Evolutionary conservation across 2,113 vertebrate species (phyloP).

Genomic region (Astatoreochromis straeleni): DNA sequence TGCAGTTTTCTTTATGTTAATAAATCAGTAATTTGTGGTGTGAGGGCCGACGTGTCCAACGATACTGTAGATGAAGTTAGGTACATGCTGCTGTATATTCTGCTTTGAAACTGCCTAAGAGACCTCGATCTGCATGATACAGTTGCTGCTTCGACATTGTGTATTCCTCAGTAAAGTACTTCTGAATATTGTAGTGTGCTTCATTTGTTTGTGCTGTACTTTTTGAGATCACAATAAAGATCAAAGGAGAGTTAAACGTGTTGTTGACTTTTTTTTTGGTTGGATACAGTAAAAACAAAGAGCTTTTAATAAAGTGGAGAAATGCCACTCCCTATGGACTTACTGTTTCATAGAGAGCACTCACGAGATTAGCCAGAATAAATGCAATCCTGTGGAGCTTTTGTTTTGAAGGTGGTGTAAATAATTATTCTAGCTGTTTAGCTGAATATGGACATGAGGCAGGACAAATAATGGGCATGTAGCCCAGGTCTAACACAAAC

Average conservation of each 20-base stretch:
- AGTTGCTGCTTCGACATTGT: neutral
- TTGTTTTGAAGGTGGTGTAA: neutral
- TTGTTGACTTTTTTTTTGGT: neutral
- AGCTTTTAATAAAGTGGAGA: neutral
- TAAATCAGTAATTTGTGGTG: conserved; percentile 16
- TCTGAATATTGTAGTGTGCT: conserved; percentile 41
- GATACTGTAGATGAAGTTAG: conserved; percentile 38
- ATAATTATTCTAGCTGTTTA: neutral
- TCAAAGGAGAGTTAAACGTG: conserved; percentile 7
- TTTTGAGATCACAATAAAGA: conserved; percentile 63
- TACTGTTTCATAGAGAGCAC: neutral
- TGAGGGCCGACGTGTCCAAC: neutral
- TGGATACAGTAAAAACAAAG: neutral
- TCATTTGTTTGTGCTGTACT: conserved; percentile 58
- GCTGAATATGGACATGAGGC: neutral
- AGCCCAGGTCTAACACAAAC: neutral
- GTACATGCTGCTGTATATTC: conserved; percentile 55
- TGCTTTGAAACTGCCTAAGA: conserved; percentile 43
- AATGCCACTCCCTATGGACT: neutral
- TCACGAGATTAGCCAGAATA: neutral
- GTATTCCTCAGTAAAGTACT: conserved; percentile 16
- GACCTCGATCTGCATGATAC: conserved; percentile 55
- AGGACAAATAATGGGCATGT: neutral
- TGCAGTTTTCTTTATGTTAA: conserved; percentile 17
- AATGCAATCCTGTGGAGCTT: neutral